These are phyloP conservation scores for Novumbra hubbsi DNA, from an alignment of 2,797 vertebrate genomes.

Conservation along the genomic window DNA sequence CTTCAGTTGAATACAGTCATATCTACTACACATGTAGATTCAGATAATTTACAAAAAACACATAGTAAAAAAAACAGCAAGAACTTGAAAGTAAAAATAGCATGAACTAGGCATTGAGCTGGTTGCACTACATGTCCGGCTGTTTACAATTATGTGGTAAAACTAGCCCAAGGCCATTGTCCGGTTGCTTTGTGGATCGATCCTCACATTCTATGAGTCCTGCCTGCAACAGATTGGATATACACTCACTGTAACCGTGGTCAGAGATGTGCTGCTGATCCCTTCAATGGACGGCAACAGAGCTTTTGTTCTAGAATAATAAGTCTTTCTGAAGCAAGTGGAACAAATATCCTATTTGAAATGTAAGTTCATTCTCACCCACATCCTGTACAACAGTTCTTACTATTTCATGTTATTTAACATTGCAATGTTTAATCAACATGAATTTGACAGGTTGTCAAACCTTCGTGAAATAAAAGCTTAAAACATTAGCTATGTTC, in stretches of 20 bases:
- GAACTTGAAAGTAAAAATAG: constrained; percentile 16
- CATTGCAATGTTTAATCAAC: not conserved
- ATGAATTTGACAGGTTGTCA: not conserved
- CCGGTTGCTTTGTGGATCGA: constrained; percentile 73
- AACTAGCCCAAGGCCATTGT: constrained; percentile 70
- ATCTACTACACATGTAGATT: not conserved
- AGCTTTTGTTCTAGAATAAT: constrained; percentile 16
- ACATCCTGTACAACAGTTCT: not conserved
- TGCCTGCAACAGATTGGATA: constrained; percentile 49
- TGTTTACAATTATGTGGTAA: constrained; percentile 71
- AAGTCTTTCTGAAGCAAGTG: constrained; percentile 19
- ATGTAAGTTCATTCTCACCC: constrained; percentile 51
- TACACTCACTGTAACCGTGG: constrained; percentile 41
- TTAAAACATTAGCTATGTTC: not conserved
- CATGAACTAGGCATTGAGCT: constrained; percentile 34
- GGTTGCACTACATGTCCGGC: constrained; percentile 57
- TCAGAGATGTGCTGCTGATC: constrained; percentile 23
- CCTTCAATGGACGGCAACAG: constrained; percentile 21
- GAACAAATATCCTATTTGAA: constrained; percentile 31
- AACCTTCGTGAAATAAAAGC: not conserved
- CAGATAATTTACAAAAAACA: not conserved
- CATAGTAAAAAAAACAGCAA: not conserved
- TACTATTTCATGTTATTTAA: not conserved
- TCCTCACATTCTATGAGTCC: constrained; percentile 64
- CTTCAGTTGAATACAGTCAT: constrained; percentile 15